Conservation (phyloP, 1,140 invertebrate genomes). For the Nasonia longicornis region DNA sequence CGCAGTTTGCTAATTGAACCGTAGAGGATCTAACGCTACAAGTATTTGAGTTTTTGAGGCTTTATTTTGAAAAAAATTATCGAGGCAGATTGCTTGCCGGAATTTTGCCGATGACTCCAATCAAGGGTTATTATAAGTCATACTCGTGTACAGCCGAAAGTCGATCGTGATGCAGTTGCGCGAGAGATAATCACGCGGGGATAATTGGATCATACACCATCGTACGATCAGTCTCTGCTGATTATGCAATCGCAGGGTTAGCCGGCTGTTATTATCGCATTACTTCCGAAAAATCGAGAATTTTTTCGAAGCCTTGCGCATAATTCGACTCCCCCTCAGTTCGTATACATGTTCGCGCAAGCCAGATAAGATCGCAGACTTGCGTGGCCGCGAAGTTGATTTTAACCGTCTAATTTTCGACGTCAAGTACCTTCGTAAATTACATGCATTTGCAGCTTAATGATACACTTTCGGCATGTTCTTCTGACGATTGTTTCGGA, state of each 20-base stretch:
- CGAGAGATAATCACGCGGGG: slow-evolving; percentile 11
- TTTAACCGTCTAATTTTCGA: slow-evolving; percentile 12
- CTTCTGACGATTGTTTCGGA: neutral
- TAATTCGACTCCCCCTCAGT: slow-evolving; percentile 4
- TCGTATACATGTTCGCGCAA: neutral
- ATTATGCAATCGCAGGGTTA: slow-evolving; percentile 23
- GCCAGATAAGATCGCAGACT: slow-evolving; percentile 6
- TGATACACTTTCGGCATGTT: neutral
- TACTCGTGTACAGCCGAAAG: neutral
- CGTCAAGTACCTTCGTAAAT: neutral
- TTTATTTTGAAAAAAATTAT: no score
- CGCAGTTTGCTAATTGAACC: no score
- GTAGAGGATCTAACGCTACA: no score
- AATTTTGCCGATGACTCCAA: slow-evolving; percentile 1
- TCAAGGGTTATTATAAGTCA: neutral
- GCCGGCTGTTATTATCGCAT: slow-evolving; percentile 5
- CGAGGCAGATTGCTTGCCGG: no score
- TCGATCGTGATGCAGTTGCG: neutral
- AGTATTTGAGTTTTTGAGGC: no score
- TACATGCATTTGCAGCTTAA: neutral
- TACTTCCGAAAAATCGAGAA: slow-evolving; percentile 17
- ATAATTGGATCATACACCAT: slow-evolving; percentile 25
- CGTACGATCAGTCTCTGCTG: slow-evolving; percentile 14
- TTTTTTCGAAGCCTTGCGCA: slow-evolving; percentile 6
- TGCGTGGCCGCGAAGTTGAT: slow-evolving; percentile 8